A percentile compares a stretch with the other conserved stretches of the same genome.
Evolutionary conservation across 2,888 invertebrate species (phyloP).

Genomic region (Chaetogeoica ovagalla): DNA sequence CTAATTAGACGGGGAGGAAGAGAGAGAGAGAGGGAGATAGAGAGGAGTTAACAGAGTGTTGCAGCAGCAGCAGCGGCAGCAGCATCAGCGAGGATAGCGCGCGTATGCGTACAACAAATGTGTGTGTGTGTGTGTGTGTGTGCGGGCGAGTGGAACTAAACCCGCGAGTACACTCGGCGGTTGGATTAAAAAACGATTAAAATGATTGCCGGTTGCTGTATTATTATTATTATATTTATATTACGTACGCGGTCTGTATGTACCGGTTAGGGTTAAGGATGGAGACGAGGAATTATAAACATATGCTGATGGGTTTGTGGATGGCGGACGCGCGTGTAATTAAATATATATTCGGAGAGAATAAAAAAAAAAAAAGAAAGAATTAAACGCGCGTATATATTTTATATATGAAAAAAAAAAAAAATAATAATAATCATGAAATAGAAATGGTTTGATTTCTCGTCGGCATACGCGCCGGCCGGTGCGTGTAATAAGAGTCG

Average conservation of each 20-base stretch:
- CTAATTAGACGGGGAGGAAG: conserved; percentile 7
- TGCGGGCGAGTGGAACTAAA: not conserved
- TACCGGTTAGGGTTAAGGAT: too few species aligned
- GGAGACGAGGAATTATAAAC: not conserved
- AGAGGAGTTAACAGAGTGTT: not conserved
- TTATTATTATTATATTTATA: too few species aligned
- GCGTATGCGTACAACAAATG: too few species aligned
- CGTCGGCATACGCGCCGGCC: not conserved
- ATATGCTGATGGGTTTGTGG: conserved; percentile 36
- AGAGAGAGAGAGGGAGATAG: not conserved
- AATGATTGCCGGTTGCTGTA: conserved; percentile 43
- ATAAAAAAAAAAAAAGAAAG: not conserved
- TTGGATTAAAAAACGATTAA: conserved; percentile 49
- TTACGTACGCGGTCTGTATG: not conserved
- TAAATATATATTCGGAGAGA: not conserved
- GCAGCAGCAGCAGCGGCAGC: too few species aligned
- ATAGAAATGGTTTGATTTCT: conserved; percentile 27
- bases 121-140: too few species aligned
- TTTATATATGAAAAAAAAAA: too few species aligned
- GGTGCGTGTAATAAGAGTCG: not conserved
- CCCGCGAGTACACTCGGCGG: not conserved
- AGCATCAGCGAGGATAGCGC: too few species aligned
- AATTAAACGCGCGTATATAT: conserved; percentile 9
- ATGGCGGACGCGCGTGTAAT: conserved; percentile 23
- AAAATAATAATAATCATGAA: too few species aligned